Percentiles rank a stretch among this genome's conserved stretches.
These are phyloP conservation scores for Lymantria monacha DNA, from an alignment of 2,888 invertebrate genomes.

Conservation along the genomic window DNA sequence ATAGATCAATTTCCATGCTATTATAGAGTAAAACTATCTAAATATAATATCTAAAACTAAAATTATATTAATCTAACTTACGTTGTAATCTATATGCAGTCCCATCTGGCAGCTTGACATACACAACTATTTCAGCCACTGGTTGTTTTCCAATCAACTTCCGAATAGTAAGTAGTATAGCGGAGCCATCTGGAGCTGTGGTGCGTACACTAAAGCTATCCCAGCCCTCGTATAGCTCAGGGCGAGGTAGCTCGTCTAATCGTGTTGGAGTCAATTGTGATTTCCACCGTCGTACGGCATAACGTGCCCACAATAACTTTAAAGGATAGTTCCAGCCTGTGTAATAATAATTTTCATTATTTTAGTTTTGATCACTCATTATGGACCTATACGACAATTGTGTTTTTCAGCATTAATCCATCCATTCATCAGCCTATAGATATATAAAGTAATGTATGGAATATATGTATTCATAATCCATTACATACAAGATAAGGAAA, in stretches of 20 bases:
- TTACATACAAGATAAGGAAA: too few species aligned
- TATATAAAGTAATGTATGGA: too few species aligned
- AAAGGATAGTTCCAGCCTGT: slow-evolving; percentile 76
- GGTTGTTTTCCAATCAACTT: slow-evolving; percentile 67
- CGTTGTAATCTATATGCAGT: slow-evolving; percentile 55
- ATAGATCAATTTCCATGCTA: too few species aligned
- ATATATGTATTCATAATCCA: too few species aligned
- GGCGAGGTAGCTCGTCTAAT: slow-evolving; percentile 48
- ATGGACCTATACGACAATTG: too few species aligned
- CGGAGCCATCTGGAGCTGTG: slow-evolving; percentile 79
- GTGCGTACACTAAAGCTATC: slow-evolving; percentile 76
- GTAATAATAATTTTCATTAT: neutral
- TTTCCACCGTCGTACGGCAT: slow-evolving; percentile 65
- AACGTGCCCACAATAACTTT: slow-evolving; percentile 64
- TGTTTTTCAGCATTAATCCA: too few species aligned
- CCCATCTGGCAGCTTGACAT: slow-evolving; percentile 69
- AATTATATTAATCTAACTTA: slow-evolving; percentile 47
- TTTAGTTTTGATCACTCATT: neutral
- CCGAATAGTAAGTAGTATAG: slow-evolving; percentile 77
- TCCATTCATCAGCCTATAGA: too few species aligned
- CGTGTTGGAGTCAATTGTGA: slow-evolving; percentile 32
- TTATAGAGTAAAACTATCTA: too few species aligned
- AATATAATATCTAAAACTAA: too few species aligned
- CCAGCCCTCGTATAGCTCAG: slow-evolving; percentile 50
- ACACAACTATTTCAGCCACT: slow-evolving; percentile 79